Evolutionary conservation across 2,888 invertebrate genomes (phyloP).

Genomic region (Pterobdella sp.): DNA sequence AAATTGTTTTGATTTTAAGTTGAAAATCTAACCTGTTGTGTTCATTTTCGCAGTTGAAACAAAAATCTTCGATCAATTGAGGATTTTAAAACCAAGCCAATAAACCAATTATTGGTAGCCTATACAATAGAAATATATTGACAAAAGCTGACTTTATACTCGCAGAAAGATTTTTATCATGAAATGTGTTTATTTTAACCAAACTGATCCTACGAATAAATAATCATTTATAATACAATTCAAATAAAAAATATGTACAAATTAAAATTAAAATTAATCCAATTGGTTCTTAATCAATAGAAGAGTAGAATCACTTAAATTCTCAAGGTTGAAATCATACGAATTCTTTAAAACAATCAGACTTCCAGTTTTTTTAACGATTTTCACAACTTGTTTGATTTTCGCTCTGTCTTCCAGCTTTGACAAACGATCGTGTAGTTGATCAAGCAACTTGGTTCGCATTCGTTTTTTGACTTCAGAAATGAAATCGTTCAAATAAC

Average conservation of each 20-base stretch:
- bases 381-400: not conserved
- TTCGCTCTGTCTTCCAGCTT: not conserved
- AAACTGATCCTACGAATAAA: not conserved
- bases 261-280: no score
- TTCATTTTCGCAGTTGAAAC: no score
- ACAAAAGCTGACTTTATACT: no score
- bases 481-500: not conserved
- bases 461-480: not conserved
- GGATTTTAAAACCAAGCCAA: no score
- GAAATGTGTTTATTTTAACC: no score
- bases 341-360: not conserved
- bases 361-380: constrained; percentile 6
- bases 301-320: not conserved
- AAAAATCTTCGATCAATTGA: no score
- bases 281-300: not conserved
- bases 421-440: not conserved
- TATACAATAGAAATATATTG: no score
- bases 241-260: no score
- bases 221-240: not conserved
- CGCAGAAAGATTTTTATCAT: no score
- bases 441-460: not conserved
- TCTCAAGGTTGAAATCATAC: constrained; percentile 6
- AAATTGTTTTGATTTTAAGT: no score
- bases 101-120: no score
- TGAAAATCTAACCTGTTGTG: no score